phyloP scores from a whole-genome alignment of 1,140 invertebrate species.

The Dreissena rostriformis region DNA sequence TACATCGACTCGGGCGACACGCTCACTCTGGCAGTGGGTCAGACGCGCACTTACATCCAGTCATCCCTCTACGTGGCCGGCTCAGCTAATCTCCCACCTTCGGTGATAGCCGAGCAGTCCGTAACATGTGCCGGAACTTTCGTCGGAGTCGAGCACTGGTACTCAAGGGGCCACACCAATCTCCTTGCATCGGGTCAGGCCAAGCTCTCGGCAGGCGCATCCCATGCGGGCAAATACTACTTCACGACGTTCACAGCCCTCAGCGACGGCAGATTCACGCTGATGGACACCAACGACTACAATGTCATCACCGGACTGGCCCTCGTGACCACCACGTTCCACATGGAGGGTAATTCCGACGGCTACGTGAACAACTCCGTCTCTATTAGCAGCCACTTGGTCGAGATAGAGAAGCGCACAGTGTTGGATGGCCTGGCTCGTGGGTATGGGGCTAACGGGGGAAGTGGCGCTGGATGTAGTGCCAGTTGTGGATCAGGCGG shows the following conservation, averaged over 20 bases:
- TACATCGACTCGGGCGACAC: constrained; percentile 51
- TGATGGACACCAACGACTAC: constrained; percentile 45
- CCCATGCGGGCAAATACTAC: constrained; percentile 55
- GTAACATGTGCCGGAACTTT: constrained; percentile 57
- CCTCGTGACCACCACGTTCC: constrained; percentile 53
- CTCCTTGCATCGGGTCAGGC: constrained; percentile 52
- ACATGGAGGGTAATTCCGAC: constrained; percentile 51
- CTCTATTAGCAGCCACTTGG: constrained; percentile 38
- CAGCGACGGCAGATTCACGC: constrained; percentile 55
- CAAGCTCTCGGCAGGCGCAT: constrained; percentile 16
- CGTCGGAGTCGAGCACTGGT: constrained; percentile 65
- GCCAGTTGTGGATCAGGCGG: constrained; percentile 58
- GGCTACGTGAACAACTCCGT: constrained; percentile 42
- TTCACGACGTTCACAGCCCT: constrained; percentile 62
- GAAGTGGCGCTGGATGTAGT: constrained; percentile 57
- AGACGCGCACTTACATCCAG: constrained; percentile 56
- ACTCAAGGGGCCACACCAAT: constrained; percentile 48
- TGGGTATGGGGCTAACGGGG: constrained; percentile 56
- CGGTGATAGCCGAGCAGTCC: constrained; percentile 58
- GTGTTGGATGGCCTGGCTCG: constrained; percentile 54
- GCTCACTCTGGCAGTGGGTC: constrained; percentile 49
- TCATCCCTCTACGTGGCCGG: constrained; percentile 56
- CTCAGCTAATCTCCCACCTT: constrained; percentile 58
- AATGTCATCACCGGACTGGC: constrained; percentile 32
- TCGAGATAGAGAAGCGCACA: constrained; percentile 64